Conservation (phyloP, 2,888 invertebrate species). For the Morinoia aosen region DNA sequence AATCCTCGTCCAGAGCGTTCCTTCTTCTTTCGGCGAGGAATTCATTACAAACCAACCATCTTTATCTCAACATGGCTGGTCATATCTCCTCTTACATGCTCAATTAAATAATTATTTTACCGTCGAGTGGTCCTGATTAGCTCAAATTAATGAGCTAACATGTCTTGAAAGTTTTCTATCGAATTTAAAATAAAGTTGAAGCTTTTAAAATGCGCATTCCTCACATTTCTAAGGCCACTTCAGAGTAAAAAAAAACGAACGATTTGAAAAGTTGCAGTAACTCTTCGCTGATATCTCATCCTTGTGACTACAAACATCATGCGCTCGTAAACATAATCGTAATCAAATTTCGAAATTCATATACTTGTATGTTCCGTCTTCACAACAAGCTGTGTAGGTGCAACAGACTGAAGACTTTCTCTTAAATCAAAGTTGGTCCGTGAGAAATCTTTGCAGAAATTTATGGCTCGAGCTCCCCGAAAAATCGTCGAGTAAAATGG, state of each 20-base stretch:
- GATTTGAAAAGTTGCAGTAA: background rate
- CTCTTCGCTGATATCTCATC: background rate
- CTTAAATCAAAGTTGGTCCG: conserved; percentile 4
- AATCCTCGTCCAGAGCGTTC: background rate
- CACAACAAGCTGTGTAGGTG: background rate
- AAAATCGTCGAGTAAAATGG: conserved; percentile 7
- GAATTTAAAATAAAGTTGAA: background rate
- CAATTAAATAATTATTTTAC: background rate
- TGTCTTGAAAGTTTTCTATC: background rate
- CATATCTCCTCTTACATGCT: background rate
- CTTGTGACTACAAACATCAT: background rate
- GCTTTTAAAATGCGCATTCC: background rate
- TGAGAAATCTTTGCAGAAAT: conserved; percentile 17
- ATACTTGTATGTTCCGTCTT: background rate
- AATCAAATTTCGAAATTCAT: background rate
- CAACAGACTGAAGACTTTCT: background rate
- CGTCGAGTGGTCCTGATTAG: background rate
- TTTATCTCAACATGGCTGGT: background rate
- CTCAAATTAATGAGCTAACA: background rate
- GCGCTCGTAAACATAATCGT: background rate
- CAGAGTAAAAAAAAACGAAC: background rate
- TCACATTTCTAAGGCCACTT: too few relatives aligned
- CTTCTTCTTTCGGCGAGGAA: background rate
- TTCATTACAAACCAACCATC: background rate
- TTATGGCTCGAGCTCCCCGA: background rate